Evolutionary conservation across 2,113 vertebrate genomes (phyloP).

Genomic region (Lagenorhynchus albirostris): DNA sequence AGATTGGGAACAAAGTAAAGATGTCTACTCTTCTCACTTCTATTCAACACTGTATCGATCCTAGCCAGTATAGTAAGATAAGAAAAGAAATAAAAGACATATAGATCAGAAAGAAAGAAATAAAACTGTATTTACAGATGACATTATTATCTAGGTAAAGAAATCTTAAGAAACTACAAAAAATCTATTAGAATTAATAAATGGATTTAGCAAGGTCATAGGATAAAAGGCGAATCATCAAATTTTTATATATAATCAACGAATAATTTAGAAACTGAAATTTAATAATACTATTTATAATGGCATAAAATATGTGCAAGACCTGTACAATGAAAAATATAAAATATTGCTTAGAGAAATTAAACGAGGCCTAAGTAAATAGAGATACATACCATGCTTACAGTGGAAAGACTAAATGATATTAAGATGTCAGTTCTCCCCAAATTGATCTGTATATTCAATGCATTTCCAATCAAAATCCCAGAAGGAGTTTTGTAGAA

Average conservation of each 20-base stretch:
- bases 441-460: background rate
- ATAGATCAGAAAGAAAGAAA: background rate
- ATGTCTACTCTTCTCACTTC: background rate
- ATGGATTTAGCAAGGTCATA: background rate
- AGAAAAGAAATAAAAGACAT: background rate
- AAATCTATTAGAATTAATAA: background rate
- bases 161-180: background rate
- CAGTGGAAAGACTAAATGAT: background rate
- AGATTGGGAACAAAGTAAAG: background rate
- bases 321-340: background rate
- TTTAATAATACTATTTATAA: background rate
- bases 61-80: background rate
- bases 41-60: background rate
- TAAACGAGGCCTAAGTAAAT: background rate
- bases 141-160: constrained; percentile 4
- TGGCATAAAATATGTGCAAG: background rate
- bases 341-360: background rate
- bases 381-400: background rate
- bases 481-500: background rate
- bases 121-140: background rate
- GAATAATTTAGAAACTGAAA: constrained; percentile 25
- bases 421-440: background rate
- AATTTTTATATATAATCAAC: background rate
- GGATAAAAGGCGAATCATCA: background rate
- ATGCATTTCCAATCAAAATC: background rate